These are phyloP conservation scores for Temnothorax rugatulus DNA, from an alignment of 2,888 invertebrate genomes.

Conservation along the genomic window DNA sequence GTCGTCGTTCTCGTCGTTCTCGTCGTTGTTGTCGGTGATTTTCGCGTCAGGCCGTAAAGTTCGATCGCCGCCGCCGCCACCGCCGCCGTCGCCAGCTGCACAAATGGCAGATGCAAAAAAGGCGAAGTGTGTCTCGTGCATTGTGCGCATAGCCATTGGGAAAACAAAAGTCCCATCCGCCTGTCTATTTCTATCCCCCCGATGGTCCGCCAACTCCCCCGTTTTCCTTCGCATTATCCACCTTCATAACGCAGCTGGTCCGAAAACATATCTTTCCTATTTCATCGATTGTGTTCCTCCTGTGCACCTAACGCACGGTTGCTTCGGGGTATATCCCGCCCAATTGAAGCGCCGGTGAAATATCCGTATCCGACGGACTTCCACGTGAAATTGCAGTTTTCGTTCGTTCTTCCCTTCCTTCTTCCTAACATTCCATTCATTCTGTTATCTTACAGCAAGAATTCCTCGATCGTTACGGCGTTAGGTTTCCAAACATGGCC, in stretches of 20 bases:
- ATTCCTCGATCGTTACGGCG: conserved; percentile 34
- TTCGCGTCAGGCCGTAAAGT: conserved; percentile 49
- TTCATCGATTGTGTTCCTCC: conserved; percentile 28
- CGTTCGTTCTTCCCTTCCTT: background rate
- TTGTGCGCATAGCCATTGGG: conserved; percentile 61
- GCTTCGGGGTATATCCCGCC: conserved; percentile 64
- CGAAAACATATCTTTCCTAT: conserved; percentile 20
- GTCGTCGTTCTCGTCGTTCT: conserved; percentile 10
- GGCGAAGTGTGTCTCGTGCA: conserved; percentile 61
- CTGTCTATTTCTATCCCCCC: conserved; percentile 46
- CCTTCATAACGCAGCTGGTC: background rate
- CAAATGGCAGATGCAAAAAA: conserved; percentile 56
- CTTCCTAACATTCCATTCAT: background rate
- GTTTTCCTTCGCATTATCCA: background rate
- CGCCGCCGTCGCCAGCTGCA: conserved; percentile 28
- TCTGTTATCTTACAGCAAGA: conserved; percentile 30
- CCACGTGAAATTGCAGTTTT: conserved; percentile 65
- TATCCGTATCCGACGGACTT: conserved; percentile 55
- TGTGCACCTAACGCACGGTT: conserved; percentile 11
- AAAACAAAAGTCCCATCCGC: conserved; percentile 72
- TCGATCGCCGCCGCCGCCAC: conserved; percentile 59
- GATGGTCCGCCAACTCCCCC: background rate
- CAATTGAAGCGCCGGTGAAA: conserved; percentile 64
- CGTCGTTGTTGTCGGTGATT: conserved; percentile 43
- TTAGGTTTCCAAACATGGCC: background rate